Percentiles rank a stretch among this genome's conserved stretches.
phyloP scores from a whole-genome alignment of 2,888 invertebrate species.

The Diadromus collaris region DNA sequence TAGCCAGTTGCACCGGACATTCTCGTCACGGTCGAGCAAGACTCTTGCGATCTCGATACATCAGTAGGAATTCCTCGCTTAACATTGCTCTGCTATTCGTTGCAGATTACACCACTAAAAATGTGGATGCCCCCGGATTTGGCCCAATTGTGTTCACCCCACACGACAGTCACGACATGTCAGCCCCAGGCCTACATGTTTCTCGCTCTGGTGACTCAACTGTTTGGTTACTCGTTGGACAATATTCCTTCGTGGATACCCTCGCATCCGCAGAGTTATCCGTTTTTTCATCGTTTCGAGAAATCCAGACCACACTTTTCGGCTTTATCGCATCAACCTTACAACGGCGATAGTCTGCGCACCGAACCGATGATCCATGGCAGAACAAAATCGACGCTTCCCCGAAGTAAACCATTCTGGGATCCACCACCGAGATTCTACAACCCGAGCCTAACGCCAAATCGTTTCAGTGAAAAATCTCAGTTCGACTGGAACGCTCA shows the following conservation, averaged over 20 bases:
- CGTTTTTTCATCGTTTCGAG: constrained; percentile 3
- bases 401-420: neutral
- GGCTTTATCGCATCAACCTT: neutral
- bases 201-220: constrained; percentile 82
- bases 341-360: neutral
- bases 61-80: neutral
- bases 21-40: neutral
- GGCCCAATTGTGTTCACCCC: constrained; percentile 81
- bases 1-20: constrained; percentile 8
- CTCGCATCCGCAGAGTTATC: constrained; percentile 15
- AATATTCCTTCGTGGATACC: constrained; percentile 35
- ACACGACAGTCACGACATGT: constrained; percentile 83
- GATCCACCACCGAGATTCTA: constrained; percentile 13
- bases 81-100: neutral
- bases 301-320: neutral
- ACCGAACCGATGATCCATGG: neutral
- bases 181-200: constrained; percentile 83
- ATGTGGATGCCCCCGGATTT: constrained; percentile 84
- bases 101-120: constrained; percentile 24
- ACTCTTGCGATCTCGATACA: neutral
- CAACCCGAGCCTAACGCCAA: neutral
- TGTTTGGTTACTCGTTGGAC: constrained; percentile 83
- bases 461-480: neutral
- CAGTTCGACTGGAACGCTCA: constrained; percentile 8
- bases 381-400: neutral